Base-by-base conservation (phyloP, 1,140 invertebrate genomes). In the Vanessa atalanta region DNA sequence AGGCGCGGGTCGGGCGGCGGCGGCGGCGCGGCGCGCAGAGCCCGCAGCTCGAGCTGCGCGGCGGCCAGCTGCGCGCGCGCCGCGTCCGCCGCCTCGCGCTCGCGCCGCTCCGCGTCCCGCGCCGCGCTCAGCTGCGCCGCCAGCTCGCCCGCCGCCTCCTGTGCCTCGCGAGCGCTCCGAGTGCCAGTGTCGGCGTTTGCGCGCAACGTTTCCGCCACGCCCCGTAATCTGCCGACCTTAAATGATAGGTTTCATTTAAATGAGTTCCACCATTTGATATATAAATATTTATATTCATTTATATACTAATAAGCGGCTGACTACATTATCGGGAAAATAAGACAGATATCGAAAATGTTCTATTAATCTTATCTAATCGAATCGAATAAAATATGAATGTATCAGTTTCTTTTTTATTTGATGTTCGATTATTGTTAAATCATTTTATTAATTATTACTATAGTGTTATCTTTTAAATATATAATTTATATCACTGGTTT, bases 1-100 rank as follows among this genome's bases (percentile, higher is more conserved):
- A 97, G 93, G 81, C 96, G 93, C 79, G 95, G 94, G 84, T 95
- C 95, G 15, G 95, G 95, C 61, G 94, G 86, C n/a, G 94, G 94
- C 74, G 95, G 92, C n/a, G 94, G 94, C 86, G 75, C 91, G 82
- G 86, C 93, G 7, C 82, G 79, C 69, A 92, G 76, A 69, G 91
- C 93, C 14, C 91, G 84, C 47, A 94, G 86, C 55, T 94, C 88
- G 89, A 79, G 74, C 94, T 94, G 73, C 13, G 95, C 86, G 76
- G 94, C 93, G 5, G 87, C 87, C 26, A 94, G 93, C 65, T 95
- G 82, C 67, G 94, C 94, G 20, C 93, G 78, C 13, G 83, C 81
- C 7, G 82, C 70, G 6, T 79, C 80, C 2, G 81, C 82, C 0
- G 86, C 78, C 8, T 90, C 88, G 1, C 85, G 66, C 88, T 93